Percentiles rank a stretch among this genome's conserved stretches.
Conservation (phyloP, 2,888 invertebrate species). For the Aromia moschata region DNA sequence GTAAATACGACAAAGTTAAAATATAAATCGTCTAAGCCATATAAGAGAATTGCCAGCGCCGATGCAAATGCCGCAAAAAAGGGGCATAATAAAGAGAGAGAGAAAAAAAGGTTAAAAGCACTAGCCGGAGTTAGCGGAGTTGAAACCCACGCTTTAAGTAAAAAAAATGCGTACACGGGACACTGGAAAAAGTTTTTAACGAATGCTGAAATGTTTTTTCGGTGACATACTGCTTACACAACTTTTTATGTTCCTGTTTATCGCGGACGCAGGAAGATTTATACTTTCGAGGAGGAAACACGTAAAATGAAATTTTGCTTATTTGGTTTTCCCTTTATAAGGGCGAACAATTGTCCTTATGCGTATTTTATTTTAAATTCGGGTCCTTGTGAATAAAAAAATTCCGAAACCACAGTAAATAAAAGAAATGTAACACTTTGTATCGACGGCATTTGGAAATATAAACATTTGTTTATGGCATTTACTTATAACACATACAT, state of each 20-base stretch:
- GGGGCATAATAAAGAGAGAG: slow-evolving; percentile 24
- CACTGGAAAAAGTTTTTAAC: slow-evolving; percentile 46
- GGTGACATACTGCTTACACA: slow-evolving; percentile 41
- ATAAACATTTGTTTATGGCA: no score
- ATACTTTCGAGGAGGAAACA: slow-evolving; percentile 33
- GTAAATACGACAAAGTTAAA: slow-evolving; percentile 14
- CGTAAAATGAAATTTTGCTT: slow-evolving; percentile 21
- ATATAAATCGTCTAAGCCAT: slow-evolving; percentile 21
- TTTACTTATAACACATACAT: no score
- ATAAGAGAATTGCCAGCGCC: slow-evolving; percentile 30
- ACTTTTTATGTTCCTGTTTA: slow-evolving; percentile 55
- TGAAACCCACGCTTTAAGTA: slow-evolving; percentile 31
- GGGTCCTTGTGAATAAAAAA: no score
- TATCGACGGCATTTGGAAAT: no score
- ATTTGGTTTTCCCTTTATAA: slow-evolving; percentile 11
- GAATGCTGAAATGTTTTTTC: slow-evolving; percentile 42
- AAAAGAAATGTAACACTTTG: no score
- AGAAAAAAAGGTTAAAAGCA: slow-evolving; percentile 28
- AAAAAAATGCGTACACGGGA: slow-evolving; percentile 38
- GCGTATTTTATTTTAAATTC: no score
- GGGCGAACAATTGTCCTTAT: no score
- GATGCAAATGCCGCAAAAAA: slow-evolving; percentile 49
- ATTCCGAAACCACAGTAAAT: no score
- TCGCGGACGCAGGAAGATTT: slow-evolving; percentile 42
- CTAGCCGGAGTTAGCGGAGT: slow-evolving; percentile 29